Conservation (phyloP, 37 sponge, comb jelly and placozoan genomes). For the Chondrosia reniformis region DNA sequence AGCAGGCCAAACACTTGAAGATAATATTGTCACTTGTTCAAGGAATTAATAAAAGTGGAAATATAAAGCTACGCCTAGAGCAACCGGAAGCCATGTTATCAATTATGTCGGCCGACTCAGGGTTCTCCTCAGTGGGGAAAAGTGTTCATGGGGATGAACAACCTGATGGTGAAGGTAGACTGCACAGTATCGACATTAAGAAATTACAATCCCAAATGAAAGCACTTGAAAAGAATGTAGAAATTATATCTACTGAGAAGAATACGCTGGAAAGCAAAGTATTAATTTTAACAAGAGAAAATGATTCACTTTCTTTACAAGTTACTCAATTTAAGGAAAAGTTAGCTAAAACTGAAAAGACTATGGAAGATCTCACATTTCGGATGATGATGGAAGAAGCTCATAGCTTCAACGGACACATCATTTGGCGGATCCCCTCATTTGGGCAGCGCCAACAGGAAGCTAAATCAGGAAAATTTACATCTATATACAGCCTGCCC, state of each 20-base stretch:
- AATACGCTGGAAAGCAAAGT: slow-evolving; percentile 11
- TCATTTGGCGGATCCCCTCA: slow-evolving; percentile 77
- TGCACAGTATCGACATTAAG: too few relatives aligned
- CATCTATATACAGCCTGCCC: slow-evolving; percentile 75
- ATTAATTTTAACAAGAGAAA: too few relatives aligned
- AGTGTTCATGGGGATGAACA: too few relatives aligned
- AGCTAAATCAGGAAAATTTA: slow-evolving; percentile 63
- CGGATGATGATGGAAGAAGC: slow-evolving; percentile 67
- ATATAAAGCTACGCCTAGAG: too few relatives aligned
- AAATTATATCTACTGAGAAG: background rate
- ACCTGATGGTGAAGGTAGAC: too few relatives aligned
- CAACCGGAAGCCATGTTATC: too few relatives aligned
- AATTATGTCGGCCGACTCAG: too few relatives aligned
- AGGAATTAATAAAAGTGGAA: too few relatives aligned
- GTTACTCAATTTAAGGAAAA: slow-evolving; percentile 39
- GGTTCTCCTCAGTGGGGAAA: too few relatives aligned
- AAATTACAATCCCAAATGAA: too few relatives aligned
- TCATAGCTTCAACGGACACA: slow-evolving; percentile 54
- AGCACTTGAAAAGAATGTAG: background rate
- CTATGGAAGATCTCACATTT: slow-evolving; percentile 61
- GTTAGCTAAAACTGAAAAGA: slow-evolving; percentile 32
- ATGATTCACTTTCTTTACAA: background rate
- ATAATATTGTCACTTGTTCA: too few relatives aligned
- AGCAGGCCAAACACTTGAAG: too few relatives aligned
- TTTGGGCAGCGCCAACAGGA: slow-evolving; percentile 62